Percentiles rank a stretch among this genome's conserved stretches.
Evolutionary conservation across 2,113 vertebrate genomes (phyloP).

Genomic region (Turnix velox): DNA sequence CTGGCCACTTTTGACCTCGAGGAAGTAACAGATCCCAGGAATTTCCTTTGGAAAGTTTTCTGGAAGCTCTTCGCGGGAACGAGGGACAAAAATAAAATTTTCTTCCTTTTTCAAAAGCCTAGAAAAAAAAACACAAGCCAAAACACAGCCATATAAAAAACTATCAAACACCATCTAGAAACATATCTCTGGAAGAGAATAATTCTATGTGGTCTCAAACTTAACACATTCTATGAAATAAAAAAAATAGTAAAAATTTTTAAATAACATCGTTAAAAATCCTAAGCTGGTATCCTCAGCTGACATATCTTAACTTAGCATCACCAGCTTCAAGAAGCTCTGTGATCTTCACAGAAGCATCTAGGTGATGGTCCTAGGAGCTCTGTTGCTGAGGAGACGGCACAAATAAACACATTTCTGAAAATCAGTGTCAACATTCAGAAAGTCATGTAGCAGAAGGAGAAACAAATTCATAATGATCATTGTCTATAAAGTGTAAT

Average conservation of each 20-base stretch:
- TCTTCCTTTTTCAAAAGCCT: slow-evolving; percentile 94
- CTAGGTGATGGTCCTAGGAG: too few relatives aligned
- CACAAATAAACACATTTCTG: background rate
- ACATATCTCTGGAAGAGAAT: background rate
- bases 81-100: slow-evolving; percentile 90
- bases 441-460: background rate
- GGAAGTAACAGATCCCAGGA: slow-evolving; percentile 95
- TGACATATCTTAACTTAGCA: background rate
- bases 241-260: background rate
- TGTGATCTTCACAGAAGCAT: too few relatives aligned
- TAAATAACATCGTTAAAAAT: background rate
- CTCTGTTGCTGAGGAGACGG: background rate
- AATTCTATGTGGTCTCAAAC: background rate
- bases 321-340: background rate
- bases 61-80: slow-evolving; percentile 94
- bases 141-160: background rate
- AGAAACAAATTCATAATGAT: background rate
- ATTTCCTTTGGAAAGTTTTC: slow-evolving; percentile 99
- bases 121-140: background rate
- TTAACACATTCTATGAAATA: too few relatives aligned
- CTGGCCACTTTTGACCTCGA: slow-evolving; percentile 88
- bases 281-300: background rate
- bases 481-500: background rate
- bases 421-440: background rate
- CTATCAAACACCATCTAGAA: background rate